Conservation (phyloP, 2,888 invertebrate genomes). For the Brachyopa scutellaris region DNA sequence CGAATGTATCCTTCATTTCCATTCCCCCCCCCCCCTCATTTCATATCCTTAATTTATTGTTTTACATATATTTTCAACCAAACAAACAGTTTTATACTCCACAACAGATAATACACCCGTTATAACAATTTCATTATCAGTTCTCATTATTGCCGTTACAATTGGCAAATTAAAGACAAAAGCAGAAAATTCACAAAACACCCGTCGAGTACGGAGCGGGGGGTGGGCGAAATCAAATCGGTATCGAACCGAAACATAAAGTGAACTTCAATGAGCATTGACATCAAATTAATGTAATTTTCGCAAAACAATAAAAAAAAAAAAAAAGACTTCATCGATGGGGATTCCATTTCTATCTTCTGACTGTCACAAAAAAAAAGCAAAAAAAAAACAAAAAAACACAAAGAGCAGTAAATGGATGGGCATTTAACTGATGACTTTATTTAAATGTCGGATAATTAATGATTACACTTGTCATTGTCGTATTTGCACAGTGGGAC, state of each 20-base stretch:
- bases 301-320: not conserved
- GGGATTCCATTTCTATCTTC: not conserved
- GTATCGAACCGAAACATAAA: not conserved
- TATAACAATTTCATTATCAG: constrained; percentile 34
- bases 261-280: constrained; percentile 26
- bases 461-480: constrained; percentile 5
- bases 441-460: constrained; percentile 50
- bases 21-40: not conserved
- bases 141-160: constrained; percentile 35
- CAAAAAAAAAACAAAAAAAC: too few relatives aligned
- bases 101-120: constrained; percentile 27
- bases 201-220: too few relatives aligned
- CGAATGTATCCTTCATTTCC: constrained; percentile 11
- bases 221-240: not conserved
- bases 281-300: constrained; percentile 42
- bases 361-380: too few relatives aligned
- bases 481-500: too few relatives aligned
- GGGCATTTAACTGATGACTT: constrained; percentile 41
- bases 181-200: too few relatives aligned
- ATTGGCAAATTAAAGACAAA: constrained; percentile 44
- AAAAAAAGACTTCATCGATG: not conserved
- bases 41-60: constrained; percentile 42
- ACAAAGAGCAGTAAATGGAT: constrained; percentile 2
- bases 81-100: constrained; percentile 34
- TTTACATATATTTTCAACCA: not conserved